phyloP scores from a whole-genome alignment of 2,888 invertebrate genomes.

The Panorpa germanica region DNA sequence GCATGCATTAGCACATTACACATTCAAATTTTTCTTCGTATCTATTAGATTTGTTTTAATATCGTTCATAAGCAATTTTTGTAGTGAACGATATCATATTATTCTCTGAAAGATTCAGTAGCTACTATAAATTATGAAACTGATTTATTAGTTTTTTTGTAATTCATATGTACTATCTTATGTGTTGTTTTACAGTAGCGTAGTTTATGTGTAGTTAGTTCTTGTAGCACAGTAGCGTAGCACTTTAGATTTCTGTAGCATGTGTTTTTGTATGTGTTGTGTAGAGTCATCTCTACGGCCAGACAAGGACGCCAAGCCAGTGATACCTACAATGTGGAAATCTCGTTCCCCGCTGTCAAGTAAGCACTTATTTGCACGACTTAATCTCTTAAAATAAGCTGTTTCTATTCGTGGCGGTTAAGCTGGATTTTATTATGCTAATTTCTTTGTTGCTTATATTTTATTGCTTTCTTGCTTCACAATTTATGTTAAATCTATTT shows the following conservation, averaged over 20 bases:
- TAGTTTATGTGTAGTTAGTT: neutral
- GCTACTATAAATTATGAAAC: too few species aligned
- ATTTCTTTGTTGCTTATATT: conserved; percentile 1
- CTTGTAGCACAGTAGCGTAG: conserved; percentile 10
- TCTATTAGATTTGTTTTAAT: too few species aligned
- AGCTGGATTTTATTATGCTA: conserved; percentile 5
- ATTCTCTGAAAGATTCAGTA: too few species aligned
- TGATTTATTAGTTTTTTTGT: too few species aligned
- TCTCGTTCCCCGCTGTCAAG: conserved; percentile 84
- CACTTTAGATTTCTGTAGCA: conserved; percentile 20
- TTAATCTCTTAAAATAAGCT: conserved; percentile 4
- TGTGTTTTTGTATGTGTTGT: conserved; percentile 32
- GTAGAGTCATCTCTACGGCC: conserved; percentile 43
- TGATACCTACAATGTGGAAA: conserved; percentile 80
- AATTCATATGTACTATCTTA: conserved; percentile 6
- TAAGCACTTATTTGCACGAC: conserved; percentile 31
- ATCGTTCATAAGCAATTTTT: too few species aligned
- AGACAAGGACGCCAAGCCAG: conserved; percentile 74
- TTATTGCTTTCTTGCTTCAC: conserved; percentile 4
- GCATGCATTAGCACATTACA: too few species aligned
- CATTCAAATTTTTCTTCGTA: too few species aligned
- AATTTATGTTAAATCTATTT: neutral
- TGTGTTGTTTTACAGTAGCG: conserved; percentile 6
- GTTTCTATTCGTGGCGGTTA: neutral
- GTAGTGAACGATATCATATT: too few species aligned